Evolutionary conservation across 2,888 invertebrate species (phyloP).

Genomic region (Orchesella flavescens): DNA sequence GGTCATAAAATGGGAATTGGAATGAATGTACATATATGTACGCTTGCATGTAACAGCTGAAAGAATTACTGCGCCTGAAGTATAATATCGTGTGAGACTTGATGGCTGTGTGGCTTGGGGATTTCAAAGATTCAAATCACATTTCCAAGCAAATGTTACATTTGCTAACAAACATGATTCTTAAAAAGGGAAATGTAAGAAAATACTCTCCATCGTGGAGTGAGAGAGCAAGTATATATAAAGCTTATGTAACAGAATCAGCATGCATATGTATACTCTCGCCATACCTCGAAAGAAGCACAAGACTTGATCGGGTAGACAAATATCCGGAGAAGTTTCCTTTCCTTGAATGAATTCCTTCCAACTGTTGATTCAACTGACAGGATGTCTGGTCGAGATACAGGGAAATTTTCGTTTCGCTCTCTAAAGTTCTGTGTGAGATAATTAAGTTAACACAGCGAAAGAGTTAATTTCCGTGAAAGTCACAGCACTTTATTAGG

Average conservation of each 20-base stretch:
- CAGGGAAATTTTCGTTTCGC: constrained; percentile 53
- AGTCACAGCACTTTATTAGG: constrained; percentile 48
- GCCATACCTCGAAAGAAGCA: constrained; percentile 81
- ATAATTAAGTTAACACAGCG: constrained; percentile 64
- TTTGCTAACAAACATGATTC: constrained; percentile 23
- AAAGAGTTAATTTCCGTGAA: constrained; percentile 63
- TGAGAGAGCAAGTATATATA: background rate
- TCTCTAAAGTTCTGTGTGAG: constrained; percentile 62
- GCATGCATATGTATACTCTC: background rate
- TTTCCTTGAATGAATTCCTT: constrained; percentile 51
- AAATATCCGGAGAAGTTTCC: constrained; percentile 76
- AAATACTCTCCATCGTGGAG: background rate
- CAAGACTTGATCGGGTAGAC: constrained; percentile 94
- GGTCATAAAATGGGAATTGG: background rate
- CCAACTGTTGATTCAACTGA: constrained; percentile 62
- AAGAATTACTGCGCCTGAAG: no score
- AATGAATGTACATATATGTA: no score
- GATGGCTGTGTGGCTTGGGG: constrained; percentile 12
- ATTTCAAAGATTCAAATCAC: constrained; percentile 56
- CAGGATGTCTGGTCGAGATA: constrained; percentile 60
- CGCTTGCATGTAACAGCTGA: no score
- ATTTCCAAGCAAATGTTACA: constrained; percentile 40
- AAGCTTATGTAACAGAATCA: background rate
- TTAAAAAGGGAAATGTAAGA: constrained; percentile 25
- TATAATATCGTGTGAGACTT: background rate